Evolutionary conservation across 2,113 vertebrate species (phyloP).

Genomic region (Sterrhoptilus dennistouni): DNA sequence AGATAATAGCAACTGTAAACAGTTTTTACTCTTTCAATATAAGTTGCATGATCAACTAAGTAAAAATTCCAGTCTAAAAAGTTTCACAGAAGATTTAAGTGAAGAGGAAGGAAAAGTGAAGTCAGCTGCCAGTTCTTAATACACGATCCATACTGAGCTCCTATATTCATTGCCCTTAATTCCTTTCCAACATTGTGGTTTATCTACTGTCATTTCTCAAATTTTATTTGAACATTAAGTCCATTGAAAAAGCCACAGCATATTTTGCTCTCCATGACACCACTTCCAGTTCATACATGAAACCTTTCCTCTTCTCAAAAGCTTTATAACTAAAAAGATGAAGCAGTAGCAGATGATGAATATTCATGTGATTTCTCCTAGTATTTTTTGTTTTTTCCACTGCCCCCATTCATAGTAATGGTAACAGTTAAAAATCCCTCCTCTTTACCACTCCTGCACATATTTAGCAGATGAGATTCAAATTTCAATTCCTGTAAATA

Average conservation of each 20-base stretch:
- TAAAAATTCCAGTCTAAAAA: neutral
- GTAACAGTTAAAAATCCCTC: neutral
- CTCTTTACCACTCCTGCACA: neutral
- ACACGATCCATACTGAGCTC: neutral
- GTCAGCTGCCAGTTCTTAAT: neutral
- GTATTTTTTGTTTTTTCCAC: neutral
- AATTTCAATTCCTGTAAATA: conserved; percentile 36
- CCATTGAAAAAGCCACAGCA: rapidly evolving
- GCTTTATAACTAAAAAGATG: neutral
- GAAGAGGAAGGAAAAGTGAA: neutral
- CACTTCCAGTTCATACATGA: neutral
- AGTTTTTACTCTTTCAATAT: neutral
- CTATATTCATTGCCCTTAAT: neutral
- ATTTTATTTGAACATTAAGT: neutral
- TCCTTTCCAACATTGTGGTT: neutral
- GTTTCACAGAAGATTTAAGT: neutral
- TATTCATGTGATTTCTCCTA: neutral
- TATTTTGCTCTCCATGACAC: neutral
- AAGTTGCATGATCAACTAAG: neutral
- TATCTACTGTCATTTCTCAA: neutral
- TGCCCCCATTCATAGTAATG: neutral
- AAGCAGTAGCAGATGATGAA: neutral
- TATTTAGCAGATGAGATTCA: neutral
- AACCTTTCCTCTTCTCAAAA: neutral
- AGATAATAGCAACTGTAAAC: neutral